Evolutionary conservation across 2,797 vertebrate genomes (phyloP), one percentile per base, ranked within the genome.

Genomic region (Catharus ustulatus): DNA sequence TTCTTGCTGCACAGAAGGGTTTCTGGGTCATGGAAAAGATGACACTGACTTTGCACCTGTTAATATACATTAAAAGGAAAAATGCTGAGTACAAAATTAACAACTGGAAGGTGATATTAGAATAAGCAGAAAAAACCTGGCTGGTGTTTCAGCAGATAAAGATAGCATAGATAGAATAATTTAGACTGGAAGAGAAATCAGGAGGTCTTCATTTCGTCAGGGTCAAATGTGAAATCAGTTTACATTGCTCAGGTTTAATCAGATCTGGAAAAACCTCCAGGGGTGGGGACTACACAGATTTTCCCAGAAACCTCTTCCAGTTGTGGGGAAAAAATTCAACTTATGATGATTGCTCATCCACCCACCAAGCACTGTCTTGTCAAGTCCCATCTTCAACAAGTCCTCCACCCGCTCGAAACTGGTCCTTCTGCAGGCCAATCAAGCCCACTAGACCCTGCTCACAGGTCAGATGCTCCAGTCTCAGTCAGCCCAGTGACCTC

Each of bases 331-430:
- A 90, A 83, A 61, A 48, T 10, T 85, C n/a, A 62, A 1, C 2
- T 34, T 62, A 5, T 9, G 19, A 3, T 76, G 16, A 45, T 5
- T 69, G 5, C 9, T 73, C 10, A 32, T 71, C 8, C 18, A 38
- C 10, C 9, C 23, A 49, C 21, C 23, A 34, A 32, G 14, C 5
- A 42, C n/a, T 26, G 17, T 83, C 5, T n/a, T 30, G 23, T 18
- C 13, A 34, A 23, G 7, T 52, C 3, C 1, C 10, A 49, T 26
- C 13, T 20, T n/a, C 38, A 66, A 10, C 16, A 24, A 63, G 21
- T 26, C 15, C 15, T 55, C 5, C 7, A n/a, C 1, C 1, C 5
- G 1, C 5, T 30, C 30, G 58, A 40, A 69, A 12, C 8, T 26
- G 29, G 24, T 22, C 10, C 26, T 74, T 38, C 62, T 77, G 29